Percentiles rank a stretch among this genome's conserved stretches.
phyloP scores from a whole-genome alignment of 2,888 invertebrate genomes.

The Linnaemya vulpina region DNA sequence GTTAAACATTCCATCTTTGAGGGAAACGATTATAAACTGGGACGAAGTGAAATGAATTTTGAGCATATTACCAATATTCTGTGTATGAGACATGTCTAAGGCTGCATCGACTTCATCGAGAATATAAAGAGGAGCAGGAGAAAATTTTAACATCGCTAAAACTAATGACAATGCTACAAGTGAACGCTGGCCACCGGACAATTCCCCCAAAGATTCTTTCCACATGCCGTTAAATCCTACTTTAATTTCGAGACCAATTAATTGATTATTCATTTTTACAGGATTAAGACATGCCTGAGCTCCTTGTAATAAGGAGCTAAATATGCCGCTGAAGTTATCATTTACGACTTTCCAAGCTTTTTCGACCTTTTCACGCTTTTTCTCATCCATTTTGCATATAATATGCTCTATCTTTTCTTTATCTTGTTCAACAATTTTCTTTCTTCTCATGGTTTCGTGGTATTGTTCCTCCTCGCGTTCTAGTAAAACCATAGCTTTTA shows the following conservation, averaged over 20 bases:
- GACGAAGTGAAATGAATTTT: slow-evolving; percentile 94
- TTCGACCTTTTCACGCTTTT: slow-evolving; percentile 92
- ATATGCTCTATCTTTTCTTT: slow-evolving; percentile 89
- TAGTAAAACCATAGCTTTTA: slow-evolving; percentile 93
- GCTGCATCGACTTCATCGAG: slow-evolving; percentile 99
- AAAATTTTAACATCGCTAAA: slow-evolving; percentile 97
- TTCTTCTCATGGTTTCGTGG: slow-evolving; percentile 86
- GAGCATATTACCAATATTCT: slow-evolving; percentile 98
- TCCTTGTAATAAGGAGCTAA: slow-evolving; percentile 94
- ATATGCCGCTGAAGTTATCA: slow-evolving; percentile 97
- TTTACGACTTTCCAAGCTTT: slow-evolving; percentile 94
- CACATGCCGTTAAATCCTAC: slow-evolving; percentile 96
- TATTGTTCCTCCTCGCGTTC: slow-evolving; percentile 93
- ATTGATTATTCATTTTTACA: slow-evolving; percentile 78
- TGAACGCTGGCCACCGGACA: slow-evolving; percentile 98
- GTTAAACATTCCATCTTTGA: slow-evolving; percentile 99
- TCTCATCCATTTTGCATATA: slow-evolving; percentile 94
- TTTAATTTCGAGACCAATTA: slow-evolving; percentile 95
- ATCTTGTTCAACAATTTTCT: slow-evolving; percentile 90
- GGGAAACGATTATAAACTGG: slow-evolving; percentile 98
- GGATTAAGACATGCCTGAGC: slow-evolving; percentile 94
- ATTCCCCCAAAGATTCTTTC: slow-evolving; percentile 97
- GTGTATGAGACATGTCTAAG: slow-evolving; percentile 98
- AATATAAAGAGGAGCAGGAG: slow-evolving; percentile 99
- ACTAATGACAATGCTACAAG: slow-evolving; percentile 98